A percentile compares a stretch with the other conserved stretches of the same genome.
Evolutionary conservation across 2,888 invertebrate genomes (phyloP).

Genomic region (Pandemis corylana): DNA sequence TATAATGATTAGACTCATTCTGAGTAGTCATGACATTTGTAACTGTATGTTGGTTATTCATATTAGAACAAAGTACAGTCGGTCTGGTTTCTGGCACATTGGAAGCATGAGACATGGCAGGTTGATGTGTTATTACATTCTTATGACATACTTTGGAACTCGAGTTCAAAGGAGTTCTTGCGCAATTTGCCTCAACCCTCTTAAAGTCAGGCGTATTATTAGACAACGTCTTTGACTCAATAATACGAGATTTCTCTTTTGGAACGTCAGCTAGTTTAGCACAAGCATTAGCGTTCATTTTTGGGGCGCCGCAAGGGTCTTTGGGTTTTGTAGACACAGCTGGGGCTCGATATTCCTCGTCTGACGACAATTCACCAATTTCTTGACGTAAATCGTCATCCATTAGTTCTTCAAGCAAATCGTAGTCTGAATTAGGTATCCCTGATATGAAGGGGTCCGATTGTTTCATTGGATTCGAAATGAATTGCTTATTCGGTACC

Average conservation of each 20-base stretch:
- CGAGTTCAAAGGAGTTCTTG: slow-evolving; percentile 3
- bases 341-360: slow-evolving; percentile 63
- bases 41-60: slow-evolving; percentile 3
- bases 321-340: slow-evolving; percentile 45
- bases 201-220: slow-evolving; percentile 16
- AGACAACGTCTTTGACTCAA: slow-evolving; percentile 1
- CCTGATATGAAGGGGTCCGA: slow-evolving; percentile 69
- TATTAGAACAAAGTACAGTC: slow-evolving; percentile 5
- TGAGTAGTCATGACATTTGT: slow-evolving; percentile 17
- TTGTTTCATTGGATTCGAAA: slow-evolving; percentile 49
- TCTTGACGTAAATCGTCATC: slow-evolving; percentile 77
- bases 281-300: slow-evolving; percentile 8
- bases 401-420: slow-evolving; percentile 77
- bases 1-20: slow-evolving; percentile 9
- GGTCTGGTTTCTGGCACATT: slow-evolving; percentile 8
- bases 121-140: slow-evolving; percentile 20
- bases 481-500: slow-evolving; percentile 50
- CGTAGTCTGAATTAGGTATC: slow-evolving; percentile 72
- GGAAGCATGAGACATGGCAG: neutral
- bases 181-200: neutral
- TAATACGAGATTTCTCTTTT: slow-evolving; percentile 21
- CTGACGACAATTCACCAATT: slow-evolving; percentile 74
- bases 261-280: slow-evolving; percentile 6
- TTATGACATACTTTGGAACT: slow-evolving; percentile 3
- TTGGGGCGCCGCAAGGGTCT: slow-evolving; percentile 23